Percentiles rank a stretch among this genome's conserved stretches.
These are phyloP conservation scores for Platysternon megacephalum DNA, from an alignment of 2,113 vertebrate genomes.

Conservation along the genomic window DNA sequence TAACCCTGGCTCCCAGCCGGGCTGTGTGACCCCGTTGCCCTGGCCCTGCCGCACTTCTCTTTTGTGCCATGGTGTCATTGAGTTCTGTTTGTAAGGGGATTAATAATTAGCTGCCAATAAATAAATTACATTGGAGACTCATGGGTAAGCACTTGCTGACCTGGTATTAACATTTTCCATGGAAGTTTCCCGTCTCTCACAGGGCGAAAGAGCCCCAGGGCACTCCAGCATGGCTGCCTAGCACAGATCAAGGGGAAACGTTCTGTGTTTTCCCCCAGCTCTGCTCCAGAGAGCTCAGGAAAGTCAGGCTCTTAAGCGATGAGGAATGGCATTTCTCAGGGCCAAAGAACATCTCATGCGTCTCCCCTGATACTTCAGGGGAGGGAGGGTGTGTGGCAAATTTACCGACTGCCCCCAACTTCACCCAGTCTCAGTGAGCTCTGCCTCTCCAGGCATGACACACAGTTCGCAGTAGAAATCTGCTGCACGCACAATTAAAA, in stretches of 20 bases:
- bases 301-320: neutral
- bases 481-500: neutral
- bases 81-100: constrained; percentile 50
- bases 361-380: neutral
- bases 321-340: neutral
- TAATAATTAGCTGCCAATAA: constrained; percentile 69
- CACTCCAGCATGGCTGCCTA: neutral
- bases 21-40: neutral
- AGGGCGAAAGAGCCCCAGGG: neutral
- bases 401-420: neutral
- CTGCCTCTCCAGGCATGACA: neutral
- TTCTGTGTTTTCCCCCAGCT: neutral
- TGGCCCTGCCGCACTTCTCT: neutral
- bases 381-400: neutral
- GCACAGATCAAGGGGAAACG: neutral
- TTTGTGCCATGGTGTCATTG: neutral
- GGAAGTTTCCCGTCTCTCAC: neutral
- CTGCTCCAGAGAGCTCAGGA: neutral
- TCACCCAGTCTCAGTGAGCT: neutral
- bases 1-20: neutral
- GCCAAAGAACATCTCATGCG: neutral
- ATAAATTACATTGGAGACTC: neutral
- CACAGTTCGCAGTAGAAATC: neutral
- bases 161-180: neutral
- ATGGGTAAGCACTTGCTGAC: neutral